A percentile compares a stretch with the other conserved stretches of the same genome.
phyloP scores from a whole-genome alignment of 37 sponge, comb jelly and placozoan species.

The Eunapius fragilis region DNA sequence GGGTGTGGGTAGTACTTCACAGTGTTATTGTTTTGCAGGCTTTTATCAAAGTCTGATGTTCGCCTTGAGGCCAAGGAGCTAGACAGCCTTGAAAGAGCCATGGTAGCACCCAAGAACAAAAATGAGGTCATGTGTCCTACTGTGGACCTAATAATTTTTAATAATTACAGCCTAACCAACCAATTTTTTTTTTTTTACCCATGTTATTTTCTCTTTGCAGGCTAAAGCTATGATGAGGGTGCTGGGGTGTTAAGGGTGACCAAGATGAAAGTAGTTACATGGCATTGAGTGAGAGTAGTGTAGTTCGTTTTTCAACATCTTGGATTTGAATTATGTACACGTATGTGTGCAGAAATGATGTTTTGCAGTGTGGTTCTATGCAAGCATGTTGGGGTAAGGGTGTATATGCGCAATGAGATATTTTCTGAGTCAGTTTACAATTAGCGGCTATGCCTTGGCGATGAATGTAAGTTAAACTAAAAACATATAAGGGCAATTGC shows the following conservation, averaged over 20 bases:
- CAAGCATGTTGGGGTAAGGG: no score
- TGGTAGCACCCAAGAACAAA: neutral
- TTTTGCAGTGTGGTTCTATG: no score
- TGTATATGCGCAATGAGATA: no score
- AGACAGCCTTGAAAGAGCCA: neutral
- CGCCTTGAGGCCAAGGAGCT: neutral
- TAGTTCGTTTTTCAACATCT: neutral
- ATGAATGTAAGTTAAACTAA: no score
- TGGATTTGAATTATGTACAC: neutral
- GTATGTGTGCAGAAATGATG: no score
- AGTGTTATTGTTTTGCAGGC: neutral
- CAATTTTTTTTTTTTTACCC: neutral
- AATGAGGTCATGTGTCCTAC: neutral
- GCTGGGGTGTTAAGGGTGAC: neutral
- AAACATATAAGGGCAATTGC: no score
- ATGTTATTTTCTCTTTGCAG: neutral
- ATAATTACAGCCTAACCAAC: neutral
- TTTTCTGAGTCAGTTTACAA: no score
- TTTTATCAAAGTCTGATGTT: neutral
- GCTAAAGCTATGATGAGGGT: neutral
- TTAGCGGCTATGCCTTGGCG: no score
- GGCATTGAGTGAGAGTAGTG: neutral
- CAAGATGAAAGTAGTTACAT: neutral
- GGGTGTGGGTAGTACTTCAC: neutral
- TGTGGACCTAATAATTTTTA: neutral